Evolutionary conservation across 2,888 invertebrate genomes (phyloP).

Genomic region (Eupelmus urozonus): DNA sequence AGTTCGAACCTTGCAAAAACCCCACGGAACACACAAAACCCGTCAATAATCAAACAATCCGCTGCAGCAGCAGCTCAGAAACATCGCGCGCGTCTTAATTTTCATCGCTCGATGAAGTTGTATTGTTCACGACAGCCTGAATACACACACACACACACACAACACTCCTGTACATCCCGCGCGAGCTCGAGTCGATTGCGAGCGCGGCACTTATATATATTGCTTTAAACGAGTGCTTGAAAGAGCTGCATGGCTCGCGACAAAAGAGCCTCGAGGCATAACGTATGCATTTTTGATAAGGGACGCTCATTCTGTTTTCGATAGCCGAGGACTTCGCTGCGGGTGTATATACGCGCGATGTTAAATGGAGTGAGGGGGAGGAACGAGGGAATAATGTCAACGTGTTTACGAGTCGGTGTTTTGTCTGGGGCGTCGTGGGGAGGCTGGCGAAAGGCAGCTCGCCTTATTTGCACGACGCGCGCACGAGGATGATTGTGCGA

Average conservation of each 20-base stretch:
- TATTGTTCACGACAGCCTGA: constrained; percentile 36
- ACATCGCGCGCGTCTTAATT: too few relatives aligned
- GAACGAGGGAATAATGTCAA: background rate
- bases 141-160: background rate
- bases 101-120: too few relatives aligned
- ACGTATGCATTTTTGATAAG: constrained; percentile 50
- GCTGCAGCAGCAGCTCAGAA: too few relatives aligned
- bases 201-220: background rate
- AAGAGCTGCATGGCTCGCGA: background rate
- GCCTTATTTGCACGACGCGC: too few relatives aligned
- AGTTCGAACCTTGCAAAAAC: too few relatives aligned
- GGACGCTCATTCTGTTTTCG: background rate
- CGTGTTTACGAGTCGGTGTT: background rate
- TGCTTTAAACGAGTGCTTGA: background rate
- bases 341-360: too few relatives aligned
- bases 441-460: background rate
- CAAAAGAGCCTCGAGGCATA: background rate
- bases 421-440: background rate
- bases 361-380: too few relatives aligned
- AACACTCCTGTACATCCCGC: constrained; percentile 16
- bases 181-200: constrained; percentile 15
- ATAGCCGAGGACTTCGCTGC: background rate
- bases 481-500: too few relatives aligned
- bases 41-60: too few relatives aligned
- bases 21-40: too few relatives aligned